Percentiles rank a stretch among this genome's conserved stretches.
These are phyloP conservation scores for Corythoichthys intestinalis DNA, from an alignment of 2,113 vertebrate species.

Conservation along the genomic window DNA sequence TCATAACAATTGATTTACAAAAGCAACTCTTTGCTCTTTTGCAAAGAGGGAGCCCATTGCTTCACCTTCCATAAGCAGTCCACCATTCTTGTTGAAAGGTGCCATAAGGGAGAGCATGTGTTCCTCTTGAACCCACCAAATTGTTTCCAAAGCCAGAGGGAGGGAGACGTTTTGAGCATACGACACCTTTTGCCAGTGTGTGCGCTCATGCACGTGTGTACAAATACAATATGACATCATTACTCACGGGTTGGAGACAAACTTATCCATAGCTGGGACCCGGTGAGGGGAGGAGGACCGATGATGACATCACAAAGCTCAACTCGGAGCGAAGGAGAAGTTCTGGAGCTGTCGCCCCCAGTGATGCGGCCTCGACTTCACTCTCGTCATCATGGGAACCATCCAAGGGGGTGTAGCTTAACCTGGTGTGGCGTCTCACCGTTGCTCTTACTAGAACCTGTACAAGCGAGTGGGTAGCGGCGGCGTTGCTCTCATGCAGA, in stretches of 20 bases:
- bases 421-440: constrained; percentile 72
- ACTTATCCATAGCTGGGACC: constrained; percentile 73
- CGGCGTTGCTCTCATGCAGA: constrained; percentile 45
- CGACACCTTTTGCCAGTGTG: constrained; percentile 12
- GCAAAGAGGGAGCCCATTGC: constrained; percentile 39
- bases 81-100: constrained; percentile 55
- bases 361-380: constrained; percentile 51
- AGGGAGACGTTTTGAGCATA: constrained; percentile 69
- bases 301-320: constrained; percentile 79
- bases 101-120: constrained; percentile 44
- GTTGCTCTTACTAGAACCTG: constrained; percentile 70
- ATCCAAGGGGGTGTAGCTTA: constrained; percentile 65
- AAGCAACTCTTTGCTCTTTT: constrained; percentile 39
- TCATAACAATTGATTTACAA: constrained; percentile 67
- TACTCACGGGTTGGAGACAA: constrained; percentile 75
- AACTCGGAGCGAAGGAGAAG: constrained; percentile 74
- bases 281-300: constrained; percentile 71
- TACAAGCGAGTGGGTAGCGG: constrained; percentile 59
- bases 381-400: constrained; percentile 61
- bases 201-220: constrained; percentile 46
- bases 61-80: constrained; percentile 55
- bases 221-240: constrained; percentile 77
- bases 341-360: constrained; percentile 53
- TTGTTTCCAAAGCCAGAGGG: constrained; percentile 68
- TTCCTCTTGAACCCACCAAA: constrained; percentile 42